Evolutionary conservation across 2,888 invertebrate genomes (phyloP).

Genomic region (Parnassius orleans): DNA sequence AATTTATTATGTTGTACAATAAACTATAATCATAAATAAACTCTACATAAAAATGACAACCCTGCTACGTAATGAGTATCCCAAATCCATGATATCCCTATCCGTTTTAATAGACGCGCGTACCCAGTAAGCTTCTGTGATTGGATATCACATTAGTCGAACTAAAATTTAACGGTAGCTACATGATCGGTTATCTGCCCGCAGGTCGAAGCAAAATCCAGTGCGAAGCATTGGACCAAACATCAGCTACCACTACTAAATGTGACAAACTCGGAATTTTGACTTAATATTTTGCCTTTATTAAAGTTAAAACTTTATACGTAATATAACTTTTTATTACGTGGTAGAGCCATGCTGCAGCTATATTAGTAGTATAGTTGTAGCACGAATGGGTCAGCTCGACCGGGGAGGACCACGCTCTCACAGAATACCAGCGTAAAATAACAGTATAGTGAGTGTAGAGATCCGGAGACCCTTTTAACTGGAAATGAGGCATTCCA

Average conservation of each 20-base stretch:
- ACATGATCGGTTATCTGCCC: constrained; percentile 3
- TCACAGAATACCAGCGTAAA: too few species aligned
- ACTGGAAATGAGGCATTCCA: too few species aligned
- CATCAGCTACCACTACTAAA: constrained; percentile 14
- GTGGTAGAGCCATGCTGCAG: too few species aligned
- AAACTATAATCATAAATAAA: background rate
- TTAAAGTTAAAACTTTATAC: too few species aligned
- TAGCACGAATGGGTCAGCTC: too few species aligned
- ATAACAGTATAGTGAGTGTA: too few species aligned
- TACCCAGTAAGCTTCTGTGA: constrained; percentile 12
- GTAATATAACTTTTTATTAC: too few species aligned
- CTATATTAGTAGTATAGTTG: too few species aligned
- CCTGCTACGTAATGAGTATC: background rate
- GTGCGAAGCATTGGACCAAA: constrained; percentile 8
- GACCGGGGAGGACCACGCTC: too few species aligned
- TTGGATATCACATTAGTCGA: constrained; percentile 13
- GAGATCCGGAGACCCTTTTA: too few species aligned
- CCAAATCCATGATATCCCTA: background rate
- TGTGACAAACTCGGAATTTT: constrained; percentile 2
- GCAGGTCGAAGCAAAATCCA: constrained; percentile 9
- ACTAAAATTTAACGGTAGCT: constrained; percentile 5
- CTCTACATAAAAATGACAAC: background rate
- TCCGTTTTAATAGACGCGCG: background rate
- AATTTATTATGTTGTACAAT: too few species aligned
- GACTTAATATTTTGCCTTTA: too few species aligned